Conservation (phyloP, 2,113 vertebrate species). For the Alaudala cheleensis region DNA sequence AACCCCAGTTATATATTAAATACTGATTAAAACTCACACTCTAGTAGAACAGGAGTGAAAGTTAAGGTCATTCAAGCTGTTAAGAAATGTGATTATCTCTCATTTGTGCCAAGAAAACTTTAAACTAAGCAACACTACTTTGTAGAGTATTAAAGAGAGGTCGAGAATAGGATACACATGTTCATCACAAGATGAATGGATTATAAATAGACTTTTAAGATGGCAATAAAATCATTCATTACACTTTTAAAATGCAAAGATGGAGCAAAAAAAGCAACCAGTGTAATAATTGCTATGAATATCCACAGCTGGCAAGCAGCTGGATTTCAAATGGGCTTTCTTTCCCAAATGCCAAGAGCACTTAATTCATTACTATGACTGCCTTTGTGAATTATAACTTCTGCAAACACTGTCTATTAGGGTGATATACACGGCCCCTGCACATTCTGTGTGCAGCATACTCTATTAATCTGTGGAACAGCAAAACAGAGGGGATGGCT, state of each 20-base stretch:
- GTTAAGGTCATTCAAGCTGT: constrained; percentile 16
- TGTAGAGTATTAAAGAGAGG: neutral
- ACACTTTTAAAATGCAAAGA: constrained; percentile 26
- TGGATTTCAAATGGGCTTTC: constrained; percentile 49
- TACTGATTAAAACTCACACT: neutral
- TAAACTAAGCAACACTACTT: neutral
- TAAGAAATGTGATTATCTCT: neutral
- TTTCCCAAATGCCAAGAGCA: constrained; percentile 30
- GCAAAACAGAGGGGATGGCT: neutral
- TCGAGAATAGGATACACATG: neutral
- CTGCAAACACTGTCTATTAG: constrained; percentile 32
- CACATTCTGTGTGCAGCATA: neutral
- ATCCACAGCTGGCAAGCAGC: constrained; percentile 61
- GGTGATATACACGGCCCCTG: neutral
- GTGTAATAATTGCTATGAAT: constrained; percentile 42
- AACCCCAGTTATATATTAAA: neutral
- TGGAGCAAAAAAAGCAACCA: neutral
- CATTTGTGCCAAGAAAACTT: constrained; percentile 22
- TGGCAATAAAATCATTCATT: constrained; percentile 39
- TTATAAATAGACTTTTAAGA: constrained; percentile 58
- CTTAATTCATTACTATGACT: constrained; percentile 36
- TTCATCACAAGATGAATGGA: constrained; percentile 26
- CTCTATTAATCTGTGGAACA: neutral
- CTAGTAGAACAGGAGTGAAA: neutral
- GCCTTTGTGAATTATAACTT: constrained; percentile 28